A percentile compares a stretch with the other conserved stretches of the same genome.
Conservation (phyloP, 2,113 vertebrate genomes). For the Ia io region DNA sequence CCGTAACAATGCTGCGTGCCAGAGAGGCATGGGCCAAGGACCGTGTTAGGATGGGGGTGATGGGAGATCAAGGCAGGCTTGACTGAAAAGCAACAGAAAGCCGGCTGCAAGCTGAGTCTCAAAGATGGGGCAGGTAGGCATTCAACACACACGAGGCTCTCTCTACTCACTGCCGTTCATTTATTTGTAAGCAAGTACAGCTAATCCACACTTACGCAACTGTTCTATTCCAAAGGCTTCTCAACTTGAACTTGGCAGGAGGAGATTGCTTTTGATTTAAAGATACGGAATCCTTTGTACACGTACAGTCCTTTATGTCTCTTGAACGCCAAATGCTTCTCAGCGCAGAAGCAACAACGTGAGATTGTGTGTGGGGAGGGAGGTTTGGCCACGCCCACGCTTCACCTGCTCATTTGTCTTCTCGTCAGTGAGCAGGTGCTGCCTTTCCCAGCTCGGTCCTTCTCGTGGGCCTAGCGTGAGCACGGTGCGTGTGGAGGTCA, state of each 20-base stretch:
- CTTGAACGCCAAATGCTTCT: background rate
- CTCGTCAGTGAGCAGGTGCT: background rate
- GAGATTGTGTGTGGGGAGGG: rapidly evolving
- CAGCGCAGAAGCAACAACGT: rapidly evolving
- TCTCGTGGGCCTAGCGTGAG: rapidly evolving
- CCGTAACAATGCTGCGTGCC: rapidly evolving
- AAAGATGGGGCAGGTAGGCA: too few species aligned
- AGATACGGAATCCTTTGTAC: background rate
- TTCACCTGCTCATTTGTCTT: background rate
- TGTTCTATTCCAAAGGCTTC: slow-evolving; percentile 47
- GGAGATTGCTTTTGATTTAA: background rate
- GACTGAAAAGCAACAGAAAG: background rate
- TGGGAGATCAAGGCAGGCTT: background rate
- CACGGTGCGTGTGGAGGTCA: background rate
- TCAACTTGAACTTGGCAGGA: slow-evolving; percentile 59
- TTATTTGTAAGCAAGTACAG: slow-evolving; percentile 65
- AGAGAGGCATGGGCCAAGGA: background rate
- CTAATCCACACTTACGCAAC: slow-evolving; percentile 67
- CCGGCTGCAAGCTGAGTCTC: background rate
- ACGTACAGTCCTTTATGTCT: background rate
- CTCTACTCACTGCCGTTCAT: background rate
- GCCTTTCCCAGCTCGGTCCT: background rate
- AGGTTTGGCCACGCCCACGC: rapidly evolving
- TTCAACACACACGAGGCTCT: background rate
- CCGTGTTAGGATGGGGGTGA: background rate